Evolutionary conservation across 2,888 invertebrate species (phyloP).

Genomic region (Byasa hedistus): DNA sequence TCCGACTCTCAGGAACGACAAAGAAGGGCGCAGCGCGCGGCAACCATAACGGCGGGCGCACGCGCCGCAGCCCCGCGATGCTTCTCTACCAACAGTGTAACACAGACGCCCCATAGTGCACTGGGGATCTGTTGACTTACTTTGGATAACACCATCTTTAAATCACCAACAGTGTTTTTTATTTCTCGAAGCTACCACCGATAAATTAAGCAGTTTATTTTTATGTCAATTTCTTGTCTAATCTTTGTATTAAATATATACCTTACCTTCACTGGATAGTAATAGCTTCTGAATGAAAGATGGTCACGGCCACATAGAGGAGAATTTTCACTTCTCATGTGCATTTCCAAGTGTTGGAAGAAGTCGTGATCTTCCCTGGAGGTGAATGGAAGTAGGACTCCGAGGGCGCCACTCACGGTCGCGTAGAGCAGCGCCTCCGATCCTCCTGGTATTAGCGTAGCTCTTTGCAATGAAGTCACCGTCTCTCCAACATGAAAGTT

Average conservation of each 20-base stretch:
- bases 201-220: neutral
- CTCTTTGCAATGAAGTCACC: constrained; percentile 96
- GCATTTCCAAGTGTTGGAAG: constrained; percentile 99
- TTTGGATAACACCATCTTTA: constrained; percentile 44
- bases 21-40: constrained; percentile 42
- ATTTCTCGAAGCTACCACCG: neutral
- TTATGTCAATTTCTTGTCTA: neutral
- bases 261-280: constrained; percentile 95
- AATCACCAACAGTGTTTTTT: too few species aligned
- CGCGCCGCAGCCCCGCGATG: constrained; percentile 43
- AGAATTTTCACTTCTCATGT: constrained; percentile 98
- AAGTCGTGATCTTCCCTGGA: constrained; percentile 99
- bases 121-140: constrained; percentile 68
- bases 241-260: too few species aligned
- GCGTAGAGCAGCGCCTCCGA: constrained; percentile 98
- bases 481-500: constrained; percentile 98
- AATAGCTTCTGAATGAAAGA: constrained; percentile 97
- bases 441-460: constrained; percentile 97
- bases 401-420: constrained; percentile 95
- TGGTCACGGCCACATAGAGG: constrained; percentile 99
- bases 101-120: constrained; percentile 49
- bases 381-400: constrained; percentile 95
- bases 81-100: constrained; percentile 73
- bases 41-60: constrained; percentile 58
- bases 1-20: constrained; percentile 72